A percentile compares a stretch with the other conserved stretches of the same genome.
Evolutionary conservation across 2,113 vertebrate species (phyloP).

Genomic region (Delphinapterus leucas): DNA sequence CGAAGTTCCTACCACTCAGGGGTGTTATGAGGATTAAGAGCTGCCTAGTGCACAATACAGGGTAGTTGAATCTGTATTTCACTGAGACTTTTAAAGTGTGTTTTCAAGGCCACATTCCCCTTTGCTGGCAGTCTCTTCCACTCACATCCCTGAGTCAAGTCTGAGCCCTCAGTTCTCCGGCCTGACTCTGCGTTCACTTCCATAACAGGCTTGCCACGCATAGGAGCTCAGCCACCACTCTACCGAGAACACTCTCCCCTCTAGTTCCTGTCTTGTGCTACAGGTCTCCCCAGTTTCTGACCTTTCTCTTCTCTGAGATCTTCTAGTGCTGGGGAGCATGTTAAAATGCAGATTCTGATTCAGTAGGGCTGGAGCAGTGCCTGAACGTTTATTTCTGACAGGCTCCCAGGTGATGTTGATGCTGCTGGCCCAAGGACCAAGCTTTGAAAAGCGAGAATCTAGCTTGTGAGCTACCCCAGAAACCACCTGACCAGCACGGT

Average conservation of each 20-base stretch:
- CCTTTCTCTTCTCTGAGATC: neutral
- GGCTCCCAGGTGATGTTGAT: neutral
- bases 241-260: no score
- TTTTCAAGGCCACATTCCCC: neutral
- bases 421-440: neutral
- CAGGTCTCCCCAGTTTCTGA: neutral
- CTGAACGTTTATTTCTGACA: neutral
- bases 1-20: neutral
- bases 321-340: neutral
- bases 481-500: neutral
- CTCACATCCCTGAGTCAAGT: neutral
- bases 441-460: neutral
- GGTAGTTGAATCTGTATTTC: neutral
- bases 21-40: neutral
- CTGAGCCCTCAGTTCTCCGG: neutral
- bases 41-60: neutral
- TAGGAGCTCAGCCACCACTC: neutral
- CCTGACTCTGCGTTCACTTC: neutral
- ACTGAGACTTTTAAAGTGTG: neutral
- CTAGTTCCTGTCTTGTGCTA: neutral
- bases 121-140: neutral
- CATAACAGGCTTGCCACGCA: neutral
- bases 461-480: neutral
- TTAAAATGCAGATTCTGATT: constrained; percentile 13
- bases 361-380: neutral